Conservation (phyloP, 2,888 invertebrate species). For the Drosophila quinaria region DNA sequence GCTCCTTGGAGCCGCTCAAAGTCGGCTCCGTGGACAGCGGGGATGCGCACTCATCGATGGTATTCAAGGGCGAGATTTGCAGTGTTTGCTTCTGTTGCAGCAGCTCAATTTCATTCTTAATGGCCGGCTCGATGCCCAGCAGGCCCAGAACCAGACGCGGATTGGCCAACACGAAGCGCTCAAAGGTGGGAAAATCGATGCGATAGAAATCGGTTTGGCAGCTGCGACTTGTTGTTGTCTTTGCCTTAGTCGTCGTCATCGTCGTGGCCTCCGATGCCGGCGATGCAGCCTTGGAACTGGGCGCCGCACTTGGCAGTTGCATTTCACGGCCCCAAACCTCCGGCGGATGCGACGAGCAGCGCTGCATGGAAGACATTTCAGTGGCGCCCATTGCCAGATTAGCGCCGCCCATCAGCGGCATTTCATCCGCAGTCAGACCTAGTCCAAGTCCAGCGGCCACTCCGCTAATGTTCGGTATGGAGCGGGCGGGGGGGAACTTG, state of each 20-base stretch:
- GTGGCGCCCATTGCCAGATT: slow-evolving; percentile 39
- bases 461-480: slow-evolving; percentile 92
- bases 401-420: slow-evolving; percentile 44
- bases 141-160: slow-evolving; percentile 91
- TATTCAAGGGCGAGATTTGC: slow-evolving; percentile 83
- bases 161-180: slow-evolving; percentile 88
- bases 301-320: slow-evolving; percentile 50
- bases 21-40: slow-evolving; percentile 67
- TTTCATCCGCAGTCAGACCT: slow-evolving; percentile 73
- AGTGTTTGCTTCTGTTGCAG: slow-evolving; percentile 84
- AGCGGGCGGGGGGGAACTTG: slow-evolving; percentile 91
- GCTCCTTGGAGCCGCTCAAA: slow-evolving; percentile 61
- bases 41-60: slow-evolving; percentile 84
- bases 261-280: slow-evolving; percentile 33
- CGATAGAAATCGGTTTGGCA: slow-evolving; percentile 84
- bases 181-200: slow-evolving; percentile 84
- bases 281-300: slow-evolving; percentile 57
- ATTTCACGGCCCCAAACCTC: slow-evolving; percentile 93
- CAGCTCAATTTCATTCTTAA: slow-evolving; percentile 83
- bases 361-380: slow-evolving; percentile 87
- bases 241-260: slow-evolving; percentile 48
- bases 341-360: slow-evolving; percentile 94
- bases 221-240: slow-evolving; percentile 63
- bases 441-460: slow-evolving; percentile 50
- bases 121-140: slow-evolving; percentile 90